Evolutionary conservation across 2,797 vertebrate species (phyloP).

Genomic region (Coccyzus lansbergi): DNA sequence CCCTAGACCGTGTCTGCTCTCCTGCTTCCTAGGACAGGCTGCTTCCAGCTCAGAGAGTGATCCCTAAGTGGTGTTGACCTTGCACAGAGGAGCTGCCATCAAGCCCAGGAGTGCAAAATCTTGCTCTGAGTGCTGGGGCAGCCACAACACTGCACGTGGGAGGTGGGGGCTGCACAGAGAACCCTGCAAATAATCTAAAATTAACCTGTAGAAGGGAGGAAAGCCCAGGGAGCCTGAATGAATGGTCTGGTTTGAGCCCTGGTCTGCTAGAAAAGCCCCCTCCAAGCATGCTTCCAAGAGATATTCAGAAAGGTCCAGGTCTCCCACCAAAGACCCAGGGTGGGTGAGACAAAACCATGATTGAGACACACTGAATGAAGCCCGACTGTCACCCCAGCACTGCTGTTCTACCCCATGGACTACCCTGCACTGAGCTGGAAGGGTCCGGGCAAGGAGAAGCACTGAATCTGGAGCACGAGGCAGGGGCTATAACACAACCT

Average conservation of each 20-base stretch:
- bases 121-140: background rate
- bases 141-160: background rate
- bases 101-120: background rate
- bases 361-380: fast-evolving
- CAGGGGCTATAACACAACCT: too few relatives aligned
- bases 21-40: background rate
- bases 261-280: background rate
- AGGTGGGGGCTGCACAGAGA: background rate
- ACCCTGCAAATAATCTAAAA: background rate
- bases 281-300: background rate
- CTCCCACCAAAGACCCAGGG: background rate
- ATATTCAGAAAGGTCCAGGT: background rate
- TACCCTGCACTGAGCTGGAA: background rate
- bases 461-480: too few relatives aligned
- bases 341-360: background rate
- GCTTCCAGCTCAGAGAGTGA: background rate
- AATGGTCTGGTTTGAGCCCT: background rate
- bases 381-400: background rate
- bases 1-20: background rate
- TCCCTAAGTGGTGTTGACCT: background rate
- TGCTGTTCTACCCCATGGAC: background rate
- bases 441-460: background rate
- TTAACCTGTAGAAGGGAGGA: background rate
- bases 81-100: background rate
- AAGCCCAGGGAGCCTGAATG: background rate